These are phyloP conservation scores for Tipula vernalis DNA, from an alignment of 2,888 invertebrate genomes.

Conservation along the genomic window DNA sequence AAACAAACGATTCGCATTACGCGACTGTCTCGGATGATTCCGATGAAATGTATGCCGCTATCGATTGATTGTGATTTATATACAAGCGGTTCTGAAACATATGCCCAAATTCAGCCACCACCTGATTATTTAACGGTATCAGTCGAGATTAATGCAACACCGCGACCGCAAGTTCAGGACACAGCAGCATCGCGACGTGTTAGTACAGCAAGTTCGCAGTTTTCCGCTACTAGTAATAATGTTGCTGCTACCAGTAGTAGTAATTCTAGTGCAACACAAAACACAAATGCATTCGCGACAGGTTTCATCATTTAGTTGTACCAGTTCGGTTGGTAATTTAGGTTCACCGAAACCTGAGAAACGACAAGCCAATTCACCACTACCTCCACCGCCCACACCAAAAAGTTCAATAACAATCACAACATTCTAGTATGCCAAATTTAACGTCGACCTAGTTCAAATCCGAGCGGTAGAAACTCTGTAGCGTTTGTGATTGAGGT, in stretches of 20 bases:
- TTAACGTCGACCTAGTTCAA: slow-evolving; percentile 26
- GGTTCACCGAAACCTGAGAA: slow-evolving; percentile 84
- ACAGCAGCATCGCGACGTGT: neutral
- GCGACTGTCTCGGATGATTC: slow-evolving; percentile 85
- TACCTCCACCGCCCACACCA: slow-evolving; percentile 77
- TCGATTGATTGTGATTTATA: slow-evolving; percentile 63
- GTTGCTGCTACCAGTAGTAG: slow-evolving; percentile 26
- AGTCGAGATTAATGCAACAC: slow-evolving; percentile 31
- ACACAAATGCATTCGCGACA: slow-evolving; percentile 46
- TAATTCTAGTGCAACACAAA: neutral
- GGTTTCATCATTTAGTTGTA: slow-evolving; percentile 61
- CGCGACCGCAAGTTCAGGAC: neutral
- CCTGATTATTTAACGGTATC: slow-evolving; percentile 32
- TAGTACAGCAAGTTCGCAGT: neutral
- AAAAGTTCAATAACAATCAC: slow-evolving; percentile 21
- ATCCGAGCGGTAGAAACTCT: slow-evolving; percentile 28
- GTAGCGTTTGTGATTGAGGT: slow-evolving; percentile 34
- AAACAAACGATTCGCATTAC: slow-evolving; percentile 55
- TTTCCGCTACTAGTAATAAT: slow-evolving; percentile 28
- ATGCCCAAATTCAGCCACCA: slow-evolving; percentile 68
- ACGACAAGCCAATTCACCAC: slow-evolving; percentile 76
- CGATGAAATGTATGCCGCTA: slow-evolving; percentile 88
- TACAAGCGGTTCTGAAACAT: slow-evolving; percentile 72
- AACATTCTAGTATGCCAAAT: slow-evolving; percentile 27
- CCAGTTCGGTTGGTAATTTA: slow-evolving; percentile 58